Percentiles rank a stretch among this genome's conserved stretches.
Evolutionary conservation across 2,888 invertebrate species (phyloP).

Genomic region (Eudemis profundana): DNA sequence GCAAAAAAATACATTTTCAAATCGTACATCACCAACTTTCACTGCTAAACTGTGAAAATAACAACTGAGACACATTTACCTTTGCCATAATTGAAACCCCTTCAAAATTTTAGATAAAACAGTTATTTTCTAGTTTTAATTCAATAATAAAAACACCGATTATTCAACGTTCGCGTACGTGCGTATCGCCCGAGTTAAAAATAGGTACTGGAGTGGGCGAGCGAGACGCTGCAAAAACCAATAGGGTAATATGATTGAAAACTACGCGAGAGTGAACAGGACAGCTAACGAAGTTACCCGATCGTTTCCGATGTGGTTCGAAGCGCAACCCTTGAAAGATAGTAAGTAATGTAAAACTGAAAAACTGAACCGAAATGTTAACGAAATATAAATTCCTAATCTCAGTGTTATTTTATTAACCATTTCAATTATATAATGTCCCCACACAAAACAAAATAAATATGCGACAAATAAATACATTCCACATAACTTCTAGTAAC

Average conservation of each 20-base stretch:
- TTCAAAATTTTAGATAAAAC: constrained; percentile 50
- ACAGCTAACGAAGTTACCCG: constrained; percentile 52
- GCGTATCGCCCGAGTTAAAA: constrained; percentile 66
- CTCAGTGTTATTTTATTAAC: too few relatives aligned
- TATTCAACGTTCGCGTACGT: constrained; percentile 58
- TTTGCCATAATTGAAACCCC: constrained; percentile 67
- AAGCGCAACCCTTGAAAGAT: constrained; percentile 57
- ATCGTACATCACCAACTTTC: constrained; percentile 32
- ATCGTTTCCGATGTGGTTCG: constrained; percentile 54
- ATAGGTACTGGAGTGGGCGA: constrained; percentile 68
- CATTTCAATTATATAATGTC: too few relatives aligned
- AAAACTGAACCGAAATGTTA: constrained; percentile 20
- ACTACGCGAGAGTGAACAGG: constrained; percentile 57
- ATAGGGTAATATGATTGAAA: constrained; percentile 63
- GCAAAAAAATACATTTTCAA: constrained; percentile 33
- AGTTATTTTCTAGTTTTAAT: constrained; percentile 60
- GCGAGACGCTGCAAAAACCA: constrained; percentile 69
- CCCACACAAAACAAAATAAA: too few relatives aligned
- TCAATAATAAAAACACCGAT: constrained; percentile 67
- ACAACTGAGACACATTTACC: constrained; percentile 62
- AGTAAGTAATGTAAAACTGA: constrained; percentile 47
- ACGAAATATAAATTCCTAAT: too few relatives aligned
- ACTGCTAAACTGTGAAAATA: constrained; percentile 30
- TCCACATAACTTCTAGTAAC: background rate
- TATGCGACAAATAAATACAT: background rate